These are phyloP conservation scores for Darevskia nairensis DNA, from an alignment of 2,797 vertebrate species.

Conservation along the genomic window DNA sequence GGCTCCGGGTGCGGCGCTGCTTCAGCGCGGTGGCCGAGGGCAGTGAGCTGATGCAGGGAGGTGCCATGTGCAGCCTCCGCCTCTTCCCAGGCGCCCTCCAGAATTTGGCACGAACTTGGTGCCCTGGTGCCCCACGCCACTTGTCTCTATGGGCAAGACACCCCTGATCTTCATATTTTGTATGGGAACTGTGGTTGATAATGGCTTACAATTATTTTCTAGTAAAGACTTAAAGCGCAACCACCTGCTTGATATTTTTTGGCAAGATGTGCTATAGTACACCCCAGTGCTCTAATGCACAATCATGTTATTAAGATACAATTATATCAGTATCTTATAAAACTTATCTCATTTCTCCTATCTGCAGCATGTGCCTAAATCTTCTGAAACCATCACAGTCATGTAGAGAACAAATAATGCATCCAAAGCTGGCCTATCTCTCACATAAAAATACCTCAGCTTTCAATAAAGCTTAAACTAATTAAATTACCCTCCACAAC, in stretches of 20 bases:
- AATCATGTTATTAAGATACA: not conserved
- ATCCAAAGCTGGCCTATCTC: not conserved
- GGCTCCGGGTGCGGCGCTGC: too few species aligned
- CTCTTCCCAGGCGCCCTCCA: too few species aligned
- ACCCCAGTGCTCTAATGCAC: not conserved
- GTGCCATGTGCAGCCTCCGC: too few species aligned
- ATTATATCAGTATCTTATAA: not conserved
- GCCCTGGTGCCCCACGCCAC: too few species aligned
- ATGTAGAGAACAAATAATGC: not conserved
- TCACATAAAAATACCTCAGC: not conserved
- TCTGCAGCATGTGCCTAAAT: not conserved
- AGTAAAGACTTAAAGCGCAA: not conserved
- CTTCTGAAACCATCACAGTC: not conserved
- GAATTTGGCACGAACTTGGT: too few species aligned
- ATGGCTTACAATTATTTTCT: not conserved
- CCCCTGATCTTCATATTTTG: not conserved
- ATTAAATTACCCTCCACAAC: not conserved
- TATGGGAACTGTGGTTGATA: not conserved
- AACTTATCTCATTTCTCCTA: not conserved
- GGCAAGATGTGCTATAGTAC: not conserved
- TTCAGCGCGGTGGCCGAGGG: too few species aligned
- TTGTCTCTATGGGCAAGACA: too few species aligned
- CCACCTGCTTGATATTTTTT: not conserved
- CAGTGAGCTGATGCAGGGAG: too few species aligned
- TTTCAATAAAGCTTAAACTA: not conserved